A percentile compares a stretch with the other conserved stretches of the same genome.
Evolutionary conservation across 2,797 vertebrate genomes (phyloP).

Genomic region (Lagothrix lagotricha): DNA sequence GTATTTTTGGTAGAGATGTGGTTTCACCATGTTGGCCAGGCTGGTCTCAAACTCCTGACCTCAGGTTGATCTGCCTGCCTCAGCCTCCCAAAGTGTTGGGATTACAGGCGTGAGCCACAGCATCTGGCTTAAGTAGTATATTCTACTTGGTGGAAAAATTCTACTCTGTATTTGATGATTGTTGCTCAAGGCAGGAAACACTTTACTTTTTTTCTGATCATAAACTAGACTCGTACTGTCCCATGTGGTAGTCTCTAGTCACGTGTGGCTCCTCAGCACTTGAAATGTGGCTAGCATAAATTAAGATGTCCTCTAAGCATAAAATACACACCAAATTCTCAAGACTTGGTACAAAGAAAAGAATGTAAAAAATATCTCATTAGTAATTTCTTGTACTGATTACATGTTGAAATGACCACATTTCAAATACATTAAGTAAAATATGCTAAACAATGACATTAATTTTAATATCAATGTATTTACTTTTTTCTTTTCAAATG

Average conservation of each 20-base stretch:
- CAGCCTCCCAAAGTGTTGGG: too few relatives aligned
- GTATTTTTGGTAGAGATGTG: too few relatives aligned
- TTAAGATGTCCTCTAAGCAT: neutral
- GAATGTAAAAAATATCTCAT: neutral
- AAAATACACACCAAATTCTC: neutral
- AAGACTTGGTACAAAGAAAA: neutral
- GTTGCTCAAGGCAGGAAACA: neutral
- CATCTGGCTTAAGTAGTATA: neutral
- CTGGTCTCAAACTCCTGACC: too few relatives aligned
- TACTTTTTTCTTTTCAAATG: neutral
- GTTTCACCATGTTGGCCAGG: too few relatives aligned
- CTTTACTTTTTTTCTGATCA: neutral
- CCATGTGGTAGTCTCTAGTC: fast-evolving
- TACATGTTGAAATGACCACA: neutral
- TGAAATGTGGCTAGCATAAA: neutral
- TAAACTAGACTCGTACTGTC: neutral
- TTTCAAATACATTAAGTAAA: neutral
- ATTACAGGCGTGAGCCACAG: too few relatives aligned
- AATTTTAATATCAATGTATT: neutral
- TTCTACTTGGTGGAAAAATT: neutral
- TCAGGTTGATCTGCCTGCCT: too few relatives aligned
- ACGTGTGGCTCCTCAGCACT: neutral
- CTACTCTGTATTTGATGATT: neutral
- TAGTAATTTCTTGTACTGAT: neutral
- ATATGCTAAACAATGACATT: neutral